Base-by-base conservation (phyloP, 2,888 invertebrate genomes). In the Slavum lentiscoides region DNA sequence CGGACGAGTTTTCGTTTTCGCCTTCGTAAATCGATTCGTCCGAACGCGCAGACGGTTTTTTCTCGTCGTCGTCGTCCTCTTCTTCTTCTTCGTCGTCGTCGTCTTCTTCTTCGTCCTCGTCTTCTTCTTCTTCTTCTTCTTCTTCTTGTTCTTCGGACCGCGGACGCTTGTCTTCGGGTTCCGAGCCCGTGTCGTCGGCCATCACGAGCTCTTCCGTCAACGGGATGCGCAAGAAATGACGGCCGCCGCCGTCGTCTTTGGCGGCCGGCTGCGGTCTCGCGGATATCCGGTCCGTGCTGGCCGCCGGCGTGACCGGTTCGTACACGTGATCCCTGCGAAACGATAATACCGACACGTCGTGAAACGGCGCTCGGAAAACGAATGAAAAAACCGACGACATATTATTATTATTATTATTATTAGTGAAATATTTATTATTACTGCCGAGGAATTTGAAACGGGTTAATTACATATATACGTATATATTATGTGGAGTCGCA, bases 251-350 rank as follows among this genome's bases (percentile, higher is more conserved):
- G 11, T 74, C 74, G 19, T 75, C 80, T 43, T 64, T 59, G 23
- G 62, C 66, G 49, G 49, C 74, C 62, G 21, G 8, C 23, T 53
- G 23, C n/a, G 21, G 61, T 39, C 21, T 85, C 85, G 53, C 85
- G 84, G 82, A 84, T 83, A 87, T 88, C 85, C 88, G 87, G 85
- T 86, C 88, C 85, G 53, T 21, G 4, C 37, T 88, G 83, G 88
- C 88, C 83, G 92, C 92, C 85, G 92, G 91, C 86, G 92, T 93
- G 87, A 95, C 92, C 84, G 94, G 93, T 89, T 95, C 95, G 89
- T 95, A 95, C 88, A 95, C 94, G 91, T 95, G 95, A 90, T 95
- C 95, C 90, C 95, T 95, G 13, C 11, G 89, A 85, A 91, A 91
- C 53, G 43, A 62, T 68, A 39, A 39, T 39, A 39, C 7, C 39